Evolutionary conservation across 1,140 invertebrate species (phyloP), one percentile per base, ranked within the genome.

Genomic region (Asobara japonica): DNA sequence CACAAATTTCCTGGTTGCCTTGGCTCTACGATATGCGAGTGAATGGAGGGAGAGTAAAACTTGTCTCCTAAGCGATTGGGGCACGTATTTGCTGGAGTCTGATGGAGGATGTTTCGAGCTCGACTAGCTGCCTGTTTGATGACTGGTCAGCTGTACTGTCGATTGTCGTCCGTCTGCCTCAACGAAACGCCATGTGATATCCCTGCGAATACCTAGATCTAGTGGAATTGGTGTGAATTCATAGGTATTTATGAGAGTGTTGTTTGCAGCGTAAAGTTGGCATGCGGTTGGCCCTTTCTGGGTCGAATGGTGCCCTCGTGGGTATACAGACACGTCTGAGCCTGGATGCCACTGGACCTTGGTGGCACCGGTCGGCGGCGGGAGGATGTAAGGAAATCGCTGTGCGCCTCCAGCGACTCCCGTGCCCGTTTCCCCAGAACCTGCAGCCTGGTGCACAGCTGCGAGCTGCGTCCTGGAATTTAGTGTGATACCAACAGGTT

Each of bases 151-250:
- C 74, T 60, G 4, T n/a, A n/a, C n/a, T n/a, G n/a, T n/a, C n/a
- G n/a, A n/a, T n/a, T n/a, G n/a, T n/a, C n/a, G n/a, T n/a, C 88
- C 79, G 61, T 87, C 82, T 1, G 86, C 86, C 0, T 89, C 69
- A 3, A 80, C 79, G 67, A 89, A 88, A 3, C 61, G 71, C 86
- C 86, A 88, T n/a, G n/a, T 30, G 38, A 85, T 82, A 4, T 69
- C 67, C 29, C 84, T 74, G 2, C 72, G 60, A 0, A 80, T 65
- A 0, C 73, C 74, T 10, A 80, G 68, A 45, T 77, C 64, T 1
- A 88, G 64, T 2, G 71, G 68, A 0, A 87, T 33, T 4, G 56
- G 10, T 18, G 71, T 2, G 25, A 30, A 48, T 0, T 85, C 85
- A 70, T 83, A 87, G 1, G 85, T 87, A 25, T 72, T 30, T 5